Base-by-base conservation (phyloP, 2,797 vertebrate genomes). In the Ataeniobius toweri region DNA sequence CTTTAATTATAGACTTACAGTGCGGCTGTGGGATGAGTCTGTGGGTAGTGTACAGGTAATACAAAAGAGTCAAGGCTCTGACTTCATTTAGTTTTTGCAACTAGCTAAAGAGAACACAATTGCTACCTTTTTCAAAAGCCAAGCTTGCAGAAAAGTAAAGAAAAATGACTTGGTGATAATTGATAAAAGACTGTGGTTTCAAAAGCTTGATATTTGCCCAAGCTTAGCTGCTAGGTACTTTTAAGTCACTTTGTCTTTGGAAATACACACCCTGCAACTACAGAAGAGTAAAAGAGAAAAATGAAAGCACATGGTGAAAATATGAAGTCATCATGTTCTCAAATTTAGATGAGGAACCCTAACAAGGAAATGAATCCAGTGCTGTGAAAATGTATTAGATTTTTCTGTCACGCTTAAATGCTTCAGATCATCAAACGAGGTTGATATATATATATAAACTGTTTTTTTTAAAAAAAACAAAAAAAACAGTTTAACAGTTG, bases 1-100 rank as follows among this genome's bases (percentile, higher is more conserved):
- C 44, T 7, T 63, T n/a, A 81, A 55, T 72, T 36, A 18, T 14
- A 81, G n/a, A 26, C 36, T 71, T 76, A 36, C 4, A 74, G 46
- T 63, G 68, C 56, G 71, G 75, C 41, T 68, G 50, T 80, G 31
- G 59, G 44, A 69, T 81, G 67, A 76, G 70, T 75, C 44, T 72
- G 39, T 75, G 65, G 48, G 77, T 70, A 18, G 13, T 77, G 41
- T 86, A 51, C 71, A 69, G 77, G 28, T 76, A 74, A 53, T 63
- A 26, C 18, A 72, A 79, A 73, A 56, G 48, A 83, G 76, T 86
- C 78, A 85, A 88, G 73, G 71, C 71, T 83, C 68, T 55, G 41
- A 73, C 56, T 80, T 83, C 41, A 59, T 69, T 85, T 55, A 53
- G 20, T 81, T 63, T 84, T 16, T 74, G 63, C 6, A 55, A 61